These are phyloP conservation scores for Paramuricea clavata DNA, from an alignment of 92 coral and sea anemone genomes.

Conservation along the genomic window DNA sequence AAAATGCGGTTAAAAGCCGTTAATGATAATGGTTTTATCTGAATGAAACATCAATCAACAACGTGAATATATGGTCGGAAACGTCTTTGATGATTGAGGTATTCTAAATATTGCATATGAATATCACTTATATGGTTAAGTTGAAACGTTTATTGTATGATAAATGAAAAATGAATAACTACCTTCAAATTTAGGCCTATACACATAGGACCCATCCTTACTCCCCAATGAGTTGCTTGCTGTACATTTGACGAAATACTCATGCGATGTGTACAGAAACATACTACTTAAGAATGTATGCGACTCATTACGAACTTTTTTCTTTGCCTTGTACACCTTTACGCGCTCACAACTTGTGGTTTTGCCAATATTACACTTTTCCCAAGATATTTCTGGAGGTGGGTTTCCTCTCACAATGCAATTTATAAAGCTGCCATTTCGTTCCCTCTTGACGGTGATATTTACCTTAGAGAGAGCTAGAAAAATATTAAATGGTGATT, in stretches of 20 bases:
- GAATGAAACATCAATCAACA: no score
- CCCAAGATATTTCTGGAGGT: constrained; percentile 32
- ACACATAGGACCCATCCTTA: background rate
- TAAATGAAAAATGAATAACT: background rate
- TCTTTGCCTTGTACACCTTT: background rate
- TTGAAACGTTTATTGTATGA: background rate
- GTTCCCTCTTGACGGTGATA: background rate
- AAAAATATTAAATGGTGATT: no score
- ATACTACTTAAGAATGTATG: constrained; percentile 22
- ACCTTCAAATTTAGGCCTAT: background rate
- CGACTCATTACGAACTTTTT: background rate
- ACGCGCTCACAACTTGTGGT: constrained; percentile 24
- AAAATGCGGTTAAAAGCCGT: no score
- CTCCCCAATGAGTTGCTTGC: constrained; percentile 21
- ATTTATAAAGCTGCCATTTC: constrained; percentile 8
- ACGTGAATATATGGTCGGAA: no score
- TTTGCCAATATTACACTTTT: background rate
- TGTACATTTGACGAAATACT: background rate
- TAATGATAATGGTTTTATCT: no score
- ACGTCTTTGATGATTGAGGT: no score
- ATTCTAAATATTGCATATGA: no score
- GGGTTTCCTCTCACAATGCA: constrained; percentile 29
- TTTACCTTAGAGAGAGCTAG: background rate
- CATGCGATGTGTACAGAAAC: background rate
- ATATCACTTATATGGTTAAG: no score